Conservation (phyloP, 2,113 vertebrate genomes). For the Ranitomeya variabilis region DNA sequence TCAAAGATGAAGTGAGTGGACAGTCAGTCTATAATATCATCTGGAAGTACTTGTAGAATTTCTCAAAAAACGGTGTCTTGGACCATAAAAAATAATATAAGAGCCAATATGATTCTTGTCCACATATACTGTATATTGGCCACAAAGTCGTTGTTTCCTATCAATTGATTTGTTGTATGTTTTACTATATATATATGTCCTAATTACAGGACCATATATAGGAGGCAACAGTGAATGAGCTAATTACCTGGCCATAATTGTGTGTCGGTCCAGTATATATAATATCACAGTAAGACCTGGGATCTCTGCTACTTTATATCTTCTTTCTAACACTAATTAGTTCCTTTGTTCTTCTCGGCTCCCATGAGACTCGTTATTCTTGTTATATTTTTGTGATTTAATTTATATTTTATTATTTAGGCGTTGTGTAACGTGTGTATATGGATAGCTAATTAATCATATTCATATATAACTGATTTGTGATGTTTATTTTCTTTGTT, state of each 20-base stretch:
- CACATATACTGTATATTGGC: background rate
- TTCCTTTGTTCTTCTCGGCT: background rate
- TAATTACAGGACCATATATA: background rate
- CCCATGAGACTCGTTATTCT: background rate
- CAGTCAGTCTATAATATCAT: too few species aligned
- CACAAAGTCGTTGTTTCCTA: background rate
- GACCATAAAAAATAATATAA: background rate
- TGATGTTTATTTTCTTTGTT: too few species aligned
- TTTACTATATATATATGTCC: background rate
- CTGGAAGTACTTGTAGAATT: too few species aligned
- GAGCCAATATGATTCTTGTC: background rate
- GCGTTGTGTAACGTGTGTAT: too few species aligned
- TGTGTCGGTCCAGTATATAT: background rate
- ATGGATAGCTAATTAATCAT: too few species aligned
- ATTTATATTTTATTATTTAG: background rate
- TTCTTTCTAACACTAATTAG: background rate
- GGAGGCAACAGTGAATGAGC: background rate
- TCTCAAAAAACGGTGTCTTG: too few species aligned
- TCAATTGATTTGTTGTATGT: background rate
- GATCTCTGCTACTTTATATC: background rate
- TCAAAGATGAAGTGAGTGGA: too few species aligned
- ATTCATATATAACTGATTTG: too few species aligned
- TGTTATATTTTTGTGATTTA: background rate
- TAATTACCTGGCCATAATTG: background rate
- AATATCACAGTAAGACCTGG: background rate